Percentiles rank a stretch among this genome's conserved stretches.
These are phyloP conservation scores for Agrenia bidenticulata DNA, from an alignment of 2,888 invertebrate genomes.

Conservation along the genomic window DNA sequence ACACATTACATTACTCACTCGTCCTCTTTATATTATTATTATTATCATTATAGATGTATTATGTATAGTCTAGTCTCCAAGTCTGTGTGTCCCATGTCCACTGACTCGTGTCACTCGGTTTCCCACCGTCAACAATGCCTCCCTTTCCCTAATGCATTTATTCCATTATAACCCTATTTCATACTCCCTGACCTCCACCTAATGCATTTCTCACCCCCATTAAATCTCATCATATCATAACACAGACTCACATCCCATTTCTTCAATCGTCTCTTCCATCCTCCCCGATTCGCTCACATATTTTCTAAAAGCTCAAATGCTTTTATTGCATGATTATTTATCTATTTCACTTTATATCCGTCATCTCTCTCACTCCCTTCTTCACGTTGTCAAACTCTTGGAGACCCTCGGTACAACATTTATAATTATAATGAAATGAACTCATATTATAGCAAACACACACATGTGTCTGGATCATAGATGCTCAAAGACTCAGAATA, in stretches of 20 bases:
- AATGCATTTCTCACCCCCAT: conserved; percentile 52
- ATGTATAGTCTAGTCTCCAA: not conserved
- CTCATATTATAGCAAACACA: not conserved
- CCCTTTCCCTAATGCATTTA: conserved; percentile 50
- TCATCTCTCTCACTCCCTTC: conserved; percentile 9
- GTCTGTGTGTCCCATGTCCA: conserved; percentile 36
- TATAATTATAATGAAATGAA: not conserved
- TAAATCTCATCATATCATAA: conserved; percentile 50
- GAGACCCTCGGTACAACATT: not conserved
- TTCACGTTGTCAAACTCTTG: not conserved
- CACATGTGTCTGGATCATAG: not conserved
- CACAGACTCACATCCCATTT: conserved; percentile 17
- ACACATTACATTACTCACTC: conserved; percentile 30
- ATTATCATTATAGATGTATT: too few species aligned
- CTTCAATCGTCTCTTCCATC: conserved; percentile 10
- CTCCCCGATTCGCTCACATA: conserved; percentile 21
- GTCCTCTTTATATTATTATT: not conserved
- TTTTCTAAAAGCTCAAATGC: conserved; percentile 25
- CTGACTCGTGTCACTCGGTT: conserved; percentile 53
- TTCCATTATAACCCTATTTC: conserved; percentile 53
- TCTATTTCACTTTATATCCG: conserved; percentile 9
- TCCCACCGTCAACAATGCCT: conserved; percentile 52
- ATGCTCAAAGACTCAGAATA: not conserved
- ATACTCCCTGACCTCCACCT: conserved; percentile 50
- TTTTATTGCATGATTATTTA: conserved; percentile 29